Percentiles rank a stretch among this genome's conserved stretches.
Evolutionary conservation across 2,888 invertebrate species (phyloP).

Genomic region (Parochlus steinenii): DNA sequence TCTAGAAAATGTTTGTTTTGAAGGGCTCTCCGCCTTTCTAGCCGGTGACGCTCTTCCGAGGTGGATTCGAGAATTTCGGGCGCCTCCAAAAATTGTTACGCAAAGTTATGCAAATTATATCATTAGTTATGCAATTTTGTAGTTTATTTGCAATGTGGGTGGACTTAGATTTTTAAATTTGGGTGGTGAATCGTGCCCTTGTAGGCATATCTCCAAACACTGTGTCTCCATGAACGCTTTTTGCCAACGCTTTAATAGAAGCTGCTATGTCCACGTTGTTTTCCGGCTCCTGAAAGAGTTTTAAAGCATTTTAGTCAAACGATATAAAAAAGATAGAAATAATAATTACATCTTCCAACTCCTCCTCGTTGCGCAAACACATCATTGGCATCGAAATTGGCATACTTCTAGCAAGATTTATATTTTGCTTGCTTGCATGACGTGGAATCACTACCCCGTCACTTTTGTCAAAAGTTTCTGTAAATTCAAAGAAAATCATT

Average conservation of each 20-base stretch:
- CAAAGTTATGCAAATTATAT: too few relatives aligned
- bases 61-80: too few relatives aligned
- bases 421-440: conserved; percentile 11
- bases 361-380: conserved; percentile 16
- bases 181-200: conserved; percentile 66
- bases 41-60: too few relatives aligned
- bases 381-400: conserved; percentile 56
- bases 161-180: too few relatives aligned
- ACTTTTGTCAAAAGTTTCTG: conserved; percentile 1
- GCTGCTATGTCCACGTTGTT: conserved; percentile 72
- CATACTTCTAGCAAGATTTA: conserved; percentile 50
- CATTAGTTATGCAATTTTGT: too few relatives aligned
- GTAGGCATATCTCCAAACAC: conserved; percentile 75
- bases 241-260: conserved; percentile 80
- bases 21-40: too few relatives aligned
- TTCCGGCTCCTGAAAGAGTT: conserved; percentile 22
- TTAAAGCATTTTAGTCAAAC: background rate
- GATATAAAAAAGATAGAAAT: conserved; percentile 12
- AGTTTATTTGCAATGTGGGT: too few relatives aligned
- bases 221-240: conserved; percentile 73
- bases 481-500: conserved; percentile 5
- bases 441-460: conserved; percentile 4
- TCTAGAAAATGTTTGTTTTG: too few relatives aligned
- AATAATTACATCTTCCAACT: conserved; percentile 15
- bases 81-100: too few relatives aligned